Base-by-base conservation (phyloP, 2,888 invertebrate genomes). In the Pediacus dermestoides region DNA sequence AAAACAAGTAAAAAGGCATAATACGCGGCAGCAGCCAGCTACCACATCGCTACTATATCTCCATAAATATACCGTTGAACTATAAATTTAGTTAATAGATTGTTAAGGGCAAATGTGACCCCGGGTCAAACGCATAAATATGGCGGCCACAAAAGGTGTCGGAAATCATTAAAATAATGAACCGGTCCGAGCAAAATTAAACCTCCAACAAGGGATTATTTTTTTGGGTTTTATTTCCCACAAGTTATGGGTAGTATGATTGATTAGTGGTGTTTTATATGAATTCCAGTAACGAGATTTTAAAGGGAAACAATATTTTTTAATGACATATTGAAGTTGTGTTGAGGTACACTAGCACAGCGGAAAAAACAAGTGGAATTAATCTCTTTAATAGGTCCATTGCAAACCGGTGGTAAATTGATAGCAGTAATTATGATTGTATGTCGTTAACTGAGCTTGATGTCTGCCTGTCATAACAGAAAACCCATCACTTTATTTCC, bases 311-410 rank as follows among this genome's bases (percentile, higher is more conserved):
- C 54, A 49, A 58, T 58, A 59, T 59, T 60, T 60, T 63, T 62
- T 57, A 61, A 61, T 57, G 58, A 58, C 60, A 58, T 56, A 55
- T 55, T 55, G 56, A 59, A 60, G 59, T 59, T 53, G 57, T 57
- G 59, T 57, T 53, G 57, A 57, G 58, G 53, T 57, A 55, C 52
- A 53, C 51, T 48, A 46, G 52, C 42, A 43, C 40, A 12, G 46
- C 45, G 48, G 48, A 55, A 59, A 61, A 63, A 62, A 63, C 58
- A 59, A 58, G 47, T 49, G 51, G 46, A 56, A 67, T 68, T 63
- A 57, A 67, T 68, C 68, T 66, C 60, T 63, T 63, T 66, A 66
- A 68, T 66, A 58, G 64, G 58, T 51, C 54, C 58, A 60, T 61
- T 58, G 58, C 57, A 48, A 61, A 58, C 58, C 55, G 50, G 52